Evolutionary conservation across 1,140 invertebrate genomes (phyloP).

Genomic region (Sycophaga agraensis): DNA sequence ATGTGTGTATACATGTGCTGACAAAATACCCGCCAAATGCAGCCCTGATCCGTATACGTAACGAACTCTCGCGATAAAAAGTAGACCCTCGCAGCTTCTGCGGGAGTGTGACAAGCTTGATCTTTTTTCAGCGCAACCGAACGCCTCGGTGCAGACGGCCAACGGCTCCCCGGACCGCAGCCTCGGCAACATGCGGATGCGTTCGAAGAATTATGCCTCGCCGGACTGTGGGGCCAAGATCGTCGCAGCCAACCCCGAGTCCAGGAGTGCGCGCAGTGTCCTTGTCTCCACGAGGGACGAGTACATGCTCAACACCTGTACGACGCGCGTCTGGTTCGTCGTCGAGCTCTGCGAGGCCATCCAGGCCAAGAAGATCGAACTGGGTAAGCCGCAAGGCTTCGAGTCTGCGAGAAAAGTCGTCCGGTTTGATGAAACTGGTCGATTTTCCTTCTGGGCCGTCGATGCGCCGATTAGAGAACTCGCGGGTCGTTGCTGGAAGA

Average conservation of each 20-base stretch:
- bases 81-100: too few species aligned
- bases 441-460: too few species aligned
- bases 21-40: too few species aligned
- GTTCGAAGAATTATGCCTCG: constrained; percentile 91
- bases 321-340: constrained; percentile 90
- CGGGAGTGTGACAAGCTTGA: too few species aligned
- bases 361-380: constrained; percentile 89
- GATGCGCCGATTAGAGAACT: too few species aligned
- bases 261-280: constrained; percentile 80
- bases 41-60: too few species aligned
- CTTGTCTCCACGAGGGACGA: constrained; percentile 90
- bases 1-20: too few species aligned
- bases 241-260: constrained; percentile 87
- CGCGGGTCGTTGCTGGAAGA: too few species aligned
- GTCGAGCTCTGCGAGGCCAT: constrained; percentile 97
- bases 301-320: constrained; percentile 97
- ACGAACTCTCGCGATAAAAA: too few species aligned
- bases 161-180: constrained; percentile 40
- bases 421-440: too few species aligned
- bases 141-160: constrained; percentile 52
- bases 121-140: constrained; percentile 47
- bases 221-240: constrained; percentile 97
- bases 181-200: constrained; percentile 63
- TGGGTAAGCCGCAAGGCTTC: too few species aligned
- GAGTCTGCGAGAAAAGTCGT: too few species aligned